phyloP scores from a whole-genome alignment of 1,140 invertebrate species.

The Pseudomyrmex cubaensis region DNA sequence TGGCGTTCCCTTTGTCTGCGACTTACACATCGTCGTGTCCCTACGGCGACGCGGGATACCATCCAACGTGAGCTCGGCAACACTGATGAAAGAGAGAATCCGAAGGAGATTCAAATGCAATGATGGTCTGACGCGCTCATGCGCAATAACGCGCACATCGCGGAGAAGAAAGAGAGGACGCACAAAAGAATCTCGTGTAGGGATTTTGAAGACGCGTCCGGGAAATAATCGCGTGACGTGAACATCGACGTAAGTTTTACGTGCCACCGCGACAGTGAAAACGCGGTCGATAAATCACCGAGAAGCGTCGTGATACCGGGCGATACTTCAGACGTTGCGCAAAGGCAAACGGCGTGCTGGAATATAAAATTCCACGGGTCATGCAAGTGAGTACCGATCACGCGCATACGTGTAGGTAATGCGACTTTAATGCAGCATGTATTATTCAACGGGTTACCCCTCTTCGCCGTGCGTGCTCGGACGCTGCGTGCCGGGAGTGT shows the following conservation, averaged over 20 bases:
- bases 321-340: constrained; percentile 2
- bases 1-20: constrained; percentile 71
- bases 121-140: neutral
- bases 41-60: neutral
- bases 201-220: neutral
- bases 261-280: constrained; percentile 3
- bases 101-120: constrained; percentile 32
- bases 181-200: neutral
- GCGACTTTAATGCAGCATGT: constrained; percentile 72
- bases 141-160: neutral
- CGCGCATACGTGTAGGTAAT: constrained; percentile 70
- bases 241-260: constrained; percentile 19
- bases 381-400: constrained; percentile 52
- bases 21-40: constrained; percentile 63
- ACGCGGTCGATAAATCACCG: constrained; percentile 41
- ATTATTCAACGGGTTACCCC: constrained; percentile 70
- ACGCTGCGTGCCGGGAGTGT: neutral
- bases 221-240: constrained; percentile 21
- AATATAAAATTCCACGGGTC: constrained; percentile 61
- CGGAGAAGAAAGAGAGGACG: neutral
- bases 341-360: neutral
- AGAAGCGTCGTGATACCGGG: neutral
- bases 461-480: constrained; percentile 54
- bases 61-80: neutral
- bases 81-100: constrained; percentile 50